Percentiles rank a stretch among this genome's conserved stretches.
These are phyloP conservation scores for Mercenaria mercenaria DNA, from an alignment of 1,140 invertebrate species.

Conservation along the genomic window DNA sequence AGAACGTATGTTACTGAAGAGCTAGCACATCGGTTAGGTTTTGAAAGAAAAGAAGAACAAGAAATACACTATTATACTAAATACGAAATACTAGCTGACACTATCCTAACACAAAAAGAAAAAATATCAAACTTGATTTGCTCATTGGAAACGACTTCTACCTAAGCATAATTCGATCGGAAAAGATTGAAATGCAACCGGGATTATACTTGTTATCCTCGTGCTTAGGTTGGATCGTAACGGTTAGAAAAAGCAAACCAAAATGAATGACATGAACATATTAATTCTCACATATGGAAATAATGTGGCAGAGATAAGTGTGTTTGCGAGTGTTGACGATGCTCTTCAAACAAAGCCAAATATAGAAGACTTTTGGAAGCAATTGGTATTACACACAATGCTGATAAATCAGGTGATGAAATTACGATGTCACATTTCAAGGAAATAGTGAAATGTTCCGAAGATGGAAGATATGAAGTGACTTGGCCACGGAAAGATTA, in stretches of 20 bases:
- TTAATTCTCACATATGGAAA: neutral
- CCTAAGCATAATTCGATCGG: neutral
- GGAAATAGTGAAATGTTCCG: constrained; percentile 17
- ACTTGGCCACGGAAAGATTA: constrained; percentile 48
- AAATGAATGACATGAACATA: too few relatives aligned
- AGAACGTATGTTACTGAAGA: neutral
- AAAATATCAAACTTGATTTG: neutral
- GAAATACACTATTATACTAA: neutral
- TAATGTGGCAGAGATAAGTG: neutral
- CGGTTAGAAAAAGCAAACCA: neutral
- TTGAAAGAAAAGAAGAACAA: neutral
- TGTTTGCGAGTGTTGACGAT: neutral
- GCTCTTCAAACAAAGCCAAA: neutral
- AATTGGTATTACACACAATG: constrained; percentile 50
- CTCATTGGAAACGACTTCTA: neutral
- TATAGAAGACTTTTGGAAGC: constrained; percentile 50
- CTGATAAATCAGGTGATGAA: constrained; percentile 23
- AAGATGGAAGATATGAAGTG: constrained; percentile 37
- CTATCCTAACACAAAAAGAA: neutral
- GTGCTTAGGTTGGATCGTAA: neutral
- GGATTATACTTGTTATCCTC: neutral
- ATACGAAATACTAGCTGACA: neutral
- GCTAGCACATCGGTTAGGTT: neutral
- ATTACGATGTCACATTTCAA: constrained; percentile 18
- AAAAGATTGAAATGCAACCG: neutral